These are phyloP conservation scores for Apamea crenata DNA, from an alignment of 2,888 invertebrate genomes.

Conservation along the genomic window DNA sequence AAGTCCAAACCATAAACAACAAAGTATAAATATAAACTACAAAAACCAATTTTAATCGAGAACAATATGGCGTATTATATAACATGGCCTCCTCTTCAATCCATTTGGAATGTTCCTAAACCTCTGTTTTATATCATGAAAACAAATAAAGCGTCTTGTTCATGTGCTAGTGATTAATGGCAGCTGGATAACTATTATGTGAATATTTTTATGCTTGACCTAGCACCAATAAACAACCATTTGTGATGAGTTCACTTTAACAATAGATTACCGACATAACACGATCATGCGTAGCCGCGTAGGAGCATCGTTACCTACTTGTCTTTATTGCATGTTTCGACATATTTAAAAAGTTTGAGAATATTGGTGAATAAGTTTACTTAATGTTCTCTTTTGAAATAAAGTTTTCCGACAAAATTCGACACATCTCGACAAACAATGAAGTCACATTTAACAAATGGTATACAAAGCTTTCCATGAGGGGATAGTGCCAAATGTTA, in stretches of 20 bases:
- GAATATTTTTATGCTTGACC: constrained; percentile 47
- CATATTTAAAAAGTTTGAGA: background rate
- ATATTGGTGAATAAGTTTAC: background rate
- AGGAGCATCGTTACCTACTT: constrained; percentile 12
- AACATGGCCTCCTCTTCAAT: constrained; percentile 22
- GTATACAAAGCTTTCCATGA: background rate
- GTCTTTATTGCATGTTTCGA: constrained; percentile 7
- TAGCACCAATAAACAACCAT: constrained; percentile 36
- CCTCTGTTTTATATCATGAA: constrained; percentile 56
- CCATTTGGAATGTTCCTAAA: constrained; percentile 39
- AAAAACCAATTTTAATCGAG: background rate
- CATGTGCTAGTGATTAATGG: constrained; percentile 40
- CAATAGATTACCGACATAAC: constrained; percentile 38
- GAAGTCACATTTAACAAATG: background rate
- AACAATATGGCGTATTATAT: constrained; percentile 5
- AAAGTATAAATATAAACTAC: background rate
- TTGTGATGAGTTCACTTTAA: constrained; percentile 41
- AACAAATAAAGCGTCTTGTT: constrained; percentile 27
- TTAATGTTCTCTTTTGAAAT: background rate
- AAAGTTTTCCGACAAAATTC: background rate
- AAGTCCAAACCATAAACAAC: background rate
- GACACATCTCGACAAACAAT: constrained; percentile 7
- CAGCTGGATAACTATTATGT: constrained; percentile 36
- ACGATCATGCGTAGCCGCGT: constrained; percentile 28
- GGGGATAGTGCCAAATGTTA: constrained; percentile 2